Evolutionary conservation across 2,113 vertebrate species (phyloP).

Genomic region (Zosterops japonicus): DNA sequence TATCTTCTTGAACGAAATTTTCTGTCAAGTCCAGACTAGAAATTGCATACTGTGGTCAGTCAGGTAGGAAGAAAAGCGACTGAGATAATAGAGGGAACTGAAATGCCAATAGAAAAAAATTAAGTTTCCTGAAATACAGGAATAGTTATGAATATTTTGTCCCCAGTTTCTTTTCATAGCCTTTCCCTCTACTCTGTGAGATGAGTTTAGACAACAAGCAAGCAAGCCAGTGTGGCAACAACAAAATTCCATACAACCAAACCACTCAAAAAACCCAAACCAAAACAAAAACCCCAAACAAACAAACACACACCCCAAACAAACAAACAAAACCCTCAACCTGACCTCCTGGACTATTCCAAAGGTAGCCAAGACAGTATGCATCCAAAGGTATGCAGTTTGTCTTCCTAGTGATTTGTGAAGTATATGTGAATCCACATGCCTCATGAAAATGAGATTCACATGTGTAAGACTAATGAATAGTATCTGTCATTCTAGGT

Average conservation of each 20-base stretch:
- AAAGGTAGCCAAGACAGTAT: not conserved
- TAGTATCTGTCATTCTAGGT: not conserved
- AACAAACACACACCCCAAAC: too few relatives aligned
- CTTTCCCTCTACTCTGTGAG: not conserved
- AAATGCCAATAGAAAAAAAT: not conserved
- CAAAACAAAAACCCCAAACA: not conserved
- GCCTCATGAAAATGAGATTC: not conserved
- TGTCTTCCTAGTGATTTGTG: not conserved
- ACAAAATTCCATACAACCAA: not conserved
- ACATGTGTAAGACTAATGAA: not conserved
- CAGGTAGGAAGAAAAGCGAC: not conserved
- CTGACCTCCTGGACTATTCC: not conserved
- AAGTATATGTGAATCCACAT: not conserved
- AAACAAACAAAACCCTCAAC: not conserved
- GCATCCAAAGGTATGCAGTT: not conserved
- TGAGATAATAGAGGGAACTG: not conserved
- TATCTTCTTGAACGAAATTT: conserved; percentile 45
- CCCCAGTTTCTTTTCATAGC: not conserved
- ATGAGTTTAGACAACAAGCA: not conserved
- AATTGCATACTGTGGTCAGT: not conserved
- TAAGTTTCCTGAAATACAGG: not conserved
- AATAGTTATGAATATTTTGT: not conserved
- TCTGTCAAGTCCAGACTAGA: not conserved
- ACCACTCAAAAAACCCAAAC: not conserved
- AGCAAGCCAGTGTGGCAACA: not conserved